Evolutionary conservation across 2,888 invertebrate genomes (phyloP).

Genomic region (Hydropsyche betteni): DNA sequence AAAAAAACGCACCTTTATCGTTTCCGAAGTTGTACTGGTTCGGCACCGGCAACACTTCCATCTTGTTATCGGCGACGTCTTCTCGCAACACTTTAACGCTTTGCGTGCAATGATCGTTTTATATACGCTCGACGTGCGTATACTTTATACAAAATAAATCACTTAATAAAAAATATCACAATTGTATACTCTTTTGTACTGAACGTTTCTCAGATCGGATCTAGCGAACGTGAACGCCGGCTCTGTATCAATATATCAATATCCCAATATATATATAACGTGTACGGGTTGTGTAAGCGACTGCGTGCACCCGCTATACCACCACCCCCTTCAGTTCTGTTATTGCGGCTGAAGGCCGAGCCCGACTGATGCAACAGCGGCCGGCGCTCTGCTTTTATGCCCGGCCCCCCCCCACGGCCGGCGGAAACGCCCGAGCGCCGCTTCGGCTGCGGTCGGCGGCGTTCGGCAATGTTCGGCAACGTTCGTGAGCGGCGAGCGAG

Average conservation of each 20-base stretch:
- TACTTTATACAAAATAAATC: neutral
- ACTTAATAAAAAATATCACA: constrained; percentile 63
- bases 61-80: constrained; percentile 66
- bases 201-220: constrained; percentile 60
- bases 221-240: constrained; percentile 43
- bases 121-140: neutral
- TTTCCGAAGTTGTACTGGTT: constrained; percentile 79
- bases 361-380: constrained; percentile 64
- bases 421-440: constrained; percentile 51
- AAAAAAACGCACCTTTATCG: constrained; percentile 73
- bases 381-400: constrained; percentile 62
- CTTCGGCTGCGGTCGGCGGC: constrained; percentile 58
- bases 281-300: constrained; percentile 44
- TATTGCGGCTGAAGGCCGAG: constrained; percentile 58
- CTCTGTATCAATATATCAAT: neutral
- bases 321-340: too few species aligned
- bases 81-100: constrained; percentile 64
- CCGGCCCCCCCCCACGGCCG: constrained; percentile 57
- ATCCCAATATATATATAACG: too few species aligned
- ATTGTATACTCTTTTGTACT: constrained; percentile 63
- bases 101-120: constrained; percentile 58
- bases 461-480: constrained; percentile 59
- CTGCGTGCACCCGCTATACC: too few species aligned
- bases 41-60: constrained; percentile 83
- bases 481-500: constrained; percentile 55